Evolutionary conservation across 1,140 invertebrate genomes (phyloP).

Genomic region (Atta texana): DNA sequence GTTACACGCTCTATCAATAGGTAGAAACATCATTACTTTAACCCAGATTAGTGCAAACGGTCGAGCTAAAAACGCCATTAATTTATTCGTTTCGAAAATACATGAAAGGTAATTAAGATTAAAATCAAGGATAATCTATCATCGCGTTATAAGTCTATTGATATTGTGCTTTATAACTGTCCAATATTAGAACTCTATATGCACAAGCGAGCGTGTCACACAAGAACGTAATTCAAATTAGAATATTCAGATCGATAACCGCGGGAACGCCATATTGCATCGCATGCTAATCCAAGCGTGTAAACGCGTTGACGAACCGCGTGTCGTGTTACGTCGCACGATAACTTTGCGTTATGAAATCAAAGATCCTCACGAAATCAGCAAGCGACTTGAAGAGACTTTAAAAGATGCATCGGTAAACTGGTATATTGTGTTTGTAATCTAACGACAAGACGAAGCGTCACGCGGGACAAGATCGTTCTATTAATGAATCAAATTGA

Average conservation of each 20-base stretch:
- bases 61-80: too few relatives aligned
- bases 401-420: neutral
- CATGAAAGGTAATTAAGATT: neutral
- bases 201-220: constrained; percentile 15
- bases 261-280: constrained; percentile 29
- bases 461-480: constrained; percentile 14
- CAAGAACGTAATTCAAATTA: constrained; percentile 32
- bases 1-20: too few relatives aligned
- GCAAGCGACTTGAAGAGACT: neutral
- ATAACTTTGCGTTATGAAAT: constrained; percentile 14
- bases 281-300: constrained; percentile 42
- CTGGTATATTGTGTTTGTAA: neutral
- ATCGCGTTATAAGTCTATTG: too few relatives aligned
- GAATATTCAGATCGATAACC: constrained; percentile 47
- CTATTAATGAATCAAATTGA: constrained; percentile 7
- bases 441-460: neutral
- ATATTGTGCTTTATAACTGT: neutral
- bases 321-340: neutral
- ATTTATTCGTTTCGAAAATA: neutral
- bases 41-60: too few relatives aligned
- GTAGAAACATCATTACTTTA: too few relatives aligned
- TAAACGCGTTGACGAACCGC: constrained; percentile 22
- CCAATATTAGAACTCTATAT: constrained; percentile 5
- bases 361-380: neutral
- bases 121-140: neutral